Base-by-base conservation (phyloP, 2,797 vertebrate species). In the Vespertilio murinus region DNA sequence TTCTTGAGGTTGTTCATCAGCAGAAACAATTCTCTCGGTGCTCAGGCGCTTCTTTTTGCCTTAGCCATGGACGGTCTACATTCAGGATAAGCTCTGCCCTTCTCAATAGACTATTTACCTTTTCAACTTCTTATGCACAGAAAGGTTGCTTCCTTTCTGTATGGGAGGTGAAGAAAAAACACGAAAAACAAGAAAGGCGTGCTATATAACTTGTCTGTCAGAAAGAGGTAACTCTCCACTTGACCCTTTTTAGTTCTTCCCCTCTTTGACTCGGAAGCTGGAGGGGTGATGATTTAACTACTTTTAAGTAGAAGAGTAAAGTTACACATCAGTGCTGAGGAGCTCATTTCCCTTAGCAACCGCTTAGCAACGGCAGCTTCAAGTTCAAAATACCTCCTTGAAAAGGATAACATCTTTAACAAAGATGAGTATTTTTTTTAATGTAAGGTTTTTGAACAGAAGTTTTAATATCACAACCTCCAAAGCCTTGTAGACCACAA, bases 311-410 rank as follows among this genome's bases (percentile, higher is more conserved):
- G 65, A 95, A 94, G 90, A 95, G 90, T 94, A 96, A 96, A 97
- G 96, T 96, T 97, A 91, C 64, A 96, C 82, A 93, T 95, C 95
- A 96, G 70, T 95, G 96, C 87, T 95, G 96, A 96, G 96, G 93
- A 95, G 90, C 70, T 95, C 94, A 92, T 97, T 96, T 96, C 88
- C 95, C 96, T 95, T 97, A 97, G 95, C 95, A 97, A 97, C 96
- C 2, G 90, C 97, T 88, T 96, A 95, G 95, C 87, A 96, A 97
- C 93, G 2, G 74, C 94, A 95, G 92, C 82, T 95, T 96, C 85
- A 79, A 96, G 93, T 97, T 97, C 95, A 97, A 97, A 97, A 96
- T 96, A 96, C 81, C 81, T 96, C 75, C 88, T 86, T 94, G 91
- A 90, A 95, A 93, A 96, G 17, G 69, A 94, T 96, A 88, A 93